These are phyloP conservation scores for Malacoraja senta DNA, from an alignment of 2,797 vertebrate genomes.

Conservation along the genomic window DNA sequence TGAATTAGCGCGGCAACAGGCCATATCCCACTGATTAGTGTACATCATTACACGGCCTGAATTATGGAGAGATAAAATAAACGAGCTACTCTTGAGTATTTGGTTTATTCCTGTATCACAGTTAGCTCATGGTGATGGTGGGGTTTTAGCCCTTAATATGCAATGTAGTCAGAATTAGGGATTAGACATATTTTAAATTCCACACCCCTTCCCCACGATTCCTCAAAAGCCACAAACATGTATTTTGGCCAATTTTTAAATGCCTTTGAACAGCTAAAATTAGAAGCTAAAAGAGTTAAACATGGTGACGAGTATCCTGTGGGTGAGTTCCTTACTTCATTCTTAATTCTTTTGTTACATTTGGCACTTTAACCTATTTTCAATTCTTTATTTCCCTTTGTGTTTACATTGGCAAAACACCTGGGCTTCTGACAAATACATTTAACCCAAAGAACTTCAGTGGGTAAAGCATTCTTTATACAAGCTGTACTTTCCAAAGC, in stretches of 20 bases:
- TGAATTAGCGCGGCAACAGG: constrained; percentile 87
- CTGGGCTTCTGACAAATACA: neutral
- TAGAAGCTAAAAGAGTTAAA: neutral
- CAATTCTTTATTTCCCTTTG: neutral
- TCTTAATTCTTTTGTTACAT: neutral
- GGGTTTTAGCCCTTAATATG: constrained; percentile 61
- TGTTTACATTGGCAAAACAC: neutral
- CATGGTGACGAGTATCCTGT: no score
- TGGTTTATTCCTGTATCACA: constrained; percentile 66
- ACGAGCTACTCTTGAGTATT: constrained; percentile 64
- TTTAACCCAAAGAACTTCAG: neutral
- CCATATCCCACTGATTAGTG: constrained; percentile 81
- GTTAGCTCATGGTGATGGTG: constrained; percentile 46
- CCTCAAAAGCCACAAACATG: neutral
- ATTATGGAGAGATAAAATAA: constrained; percentile 67
- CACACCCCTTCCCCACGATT: neutral
- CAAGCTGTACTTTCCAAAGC: neutral
- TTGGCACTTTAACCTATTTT: neutral
- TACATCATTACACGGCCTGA: constrained; percentile 70
- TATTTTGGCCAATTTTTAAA: neutral
- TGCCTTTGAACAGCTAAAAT: neutral
- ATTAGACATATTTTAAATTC: neutral
- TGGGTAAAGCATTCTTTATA: neutral
- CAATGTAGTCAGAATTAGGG: constrained; percentile 63
- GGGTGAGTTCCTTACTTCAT: no score